Evolutionary conservation across 1,140 invertebrate genomes (phyloP).

Genomic region (Saxidomus purpurata): DNA sequence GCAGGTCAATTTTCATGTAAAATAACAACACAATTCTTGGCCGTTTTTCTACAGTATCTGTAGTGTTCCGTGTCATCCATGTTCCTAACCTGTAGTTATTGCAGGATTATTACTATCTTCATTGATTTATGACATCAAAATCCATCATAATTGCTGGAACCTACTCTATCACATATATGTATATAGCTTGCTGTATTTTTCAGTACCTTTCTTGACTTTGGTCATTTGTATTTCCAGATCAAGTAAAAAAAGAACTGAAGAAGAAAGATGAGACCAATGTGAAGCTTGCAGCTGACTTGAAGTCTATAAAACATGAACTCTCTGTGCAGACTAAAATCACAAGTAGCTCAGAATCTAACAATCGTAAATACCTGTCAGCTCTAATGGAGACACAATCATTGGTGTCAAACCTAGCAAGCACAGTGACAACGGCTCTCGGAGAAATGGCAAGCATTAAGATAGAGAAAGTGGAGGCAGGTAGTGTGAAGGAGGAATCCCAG

Average conservation of each 20-base stretch:
- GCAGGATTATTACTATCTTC: too few relatives aligned
- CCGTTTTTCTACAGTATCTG: too few relatives aligned
- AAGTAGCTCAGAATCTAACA: slow-evolving; percentile 70
- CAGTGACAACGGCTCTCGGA: slow-evolving; percentile 68
- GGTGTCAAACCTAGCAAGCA: slow-evolving; percentile 66
- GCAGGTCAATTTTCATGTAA: too few relatives aligned
- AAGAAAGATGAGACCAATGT: slow-evolving; percentile 69
- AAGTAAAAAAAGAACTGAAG: slow-evolving; percentile 70
- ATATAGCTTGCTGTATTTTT: too few relatives aligned
- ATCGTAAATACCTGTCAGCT: slow-evolving; percentile 76
- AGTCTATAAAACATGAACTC: slow-evolving; percentile 71
- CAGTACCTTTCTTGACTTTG: too few relatives aligned
- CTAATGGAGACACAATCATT: slow-evolving; percentile 71
- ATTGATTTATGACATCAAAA: too few relatives aligned
- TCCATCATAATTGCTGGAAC: too few relatives aligned
- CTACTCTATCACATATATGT: too few relatives aligned
- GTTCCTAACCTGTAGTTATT: too few relatives aligned
- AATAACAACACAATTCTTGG: too few relatives aligned
- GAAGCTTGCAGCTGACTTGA: slow-evolving; percentile 74
- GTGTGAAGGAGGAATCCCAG: slow-evolving; percentile 21
- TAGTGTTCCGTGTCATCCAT: too few relatives aligned
- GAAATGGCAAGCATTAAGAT: slow-evolving; percentile 54
- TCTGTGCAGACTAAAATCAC: slow-evolving; percentile 70
- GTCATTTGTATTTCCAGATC: slow-evolving; percentile 70
- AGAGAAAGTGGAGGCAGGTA: slow-evolving; percentile 19